Conservation (phyloP, 2,888 invertebrate genomes). For the Glyphotaelius pellucidus region DNA sequence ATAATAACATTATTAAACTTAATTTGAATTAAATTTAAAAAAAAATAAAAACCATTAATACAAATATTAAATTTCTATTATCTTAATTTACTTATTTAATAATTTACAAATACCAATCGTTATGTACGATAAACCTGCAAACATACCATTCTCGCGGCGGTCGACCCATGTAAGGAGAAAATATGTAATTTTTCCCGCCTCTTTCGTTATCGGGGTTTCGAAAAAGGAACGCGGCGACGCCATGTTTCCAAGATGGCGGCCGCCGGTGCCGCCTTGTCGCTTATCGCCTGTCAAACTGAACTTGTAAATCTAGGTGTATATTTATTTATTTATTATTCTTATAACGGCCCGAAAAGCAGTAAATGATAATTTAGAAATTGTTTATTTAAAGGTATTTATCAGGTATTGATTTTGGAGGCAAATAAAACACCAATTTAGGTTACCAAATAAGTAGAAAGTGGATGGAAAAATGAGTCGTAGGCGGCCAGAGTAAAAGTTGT, state of each 20-base stretch:
- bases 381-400: background rate
- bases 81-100: background rate
- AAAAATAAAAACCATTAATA: too few relatives aligned
- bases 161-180: constrained; percentile 15
- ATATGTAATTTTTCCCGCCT: constrained; percentile 43
- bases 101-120: background rate
- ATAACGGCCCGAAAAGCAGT: background rate
- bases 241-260: constrained; percentile 30
- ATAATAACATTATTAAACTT: too few relatives aligned
- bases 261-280: constrained; percentile 18
- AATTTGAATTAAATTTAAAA: too few relatives aligned
- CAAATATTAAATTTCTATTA: too few relatives aligned
- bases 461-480: background rate
- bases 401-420: background rate
- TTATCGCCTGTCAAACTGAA: constrained; percentile 28
- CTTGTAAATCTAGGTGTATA: background rate
- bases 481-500: background rate
- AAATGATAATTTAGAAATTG: background rate
- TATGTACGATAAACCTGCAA: background rate
- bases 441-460: background rate
- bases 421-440: background rate
- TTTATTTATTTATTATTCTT: background rate
- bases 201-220: constrained; percentile 35
- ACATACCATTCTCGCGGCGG: background rate
- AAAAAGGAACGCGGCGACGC: constrained; percentile 29